A percentile compares a stretch with the other conserved stretches of the same genome.
phyloP scores from a whole-genome alignment of 2,888 invertebrate species.

The Tenthredo livida region DNA sequence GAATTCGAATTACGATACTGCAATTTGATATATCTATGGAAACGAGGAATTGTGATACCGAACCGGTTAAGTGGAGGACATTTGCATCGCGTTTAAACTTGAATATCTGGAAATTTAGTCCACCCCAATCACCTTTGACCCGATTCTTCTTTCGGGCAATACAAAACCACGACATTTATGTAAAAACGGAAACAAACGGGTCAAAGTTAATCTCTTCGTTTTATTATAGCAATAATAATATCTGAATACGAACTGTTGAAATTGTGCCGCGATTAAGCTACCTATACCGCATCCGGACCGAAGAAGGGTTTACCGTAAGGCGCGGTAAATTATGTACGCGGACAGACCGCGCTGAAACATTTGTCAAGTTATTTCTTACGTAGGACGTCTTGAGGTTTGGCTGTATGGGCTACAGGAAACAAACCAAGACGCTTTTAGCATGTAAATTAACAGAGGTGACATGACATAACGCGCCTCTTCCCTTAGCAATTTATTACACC shows the following conservation, averaged over 20 bases:
- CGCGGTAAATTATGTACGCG: constrained; percentile 35
- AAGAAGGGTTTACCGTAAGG: constrained; percentile 40
- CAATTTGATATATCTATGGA: not conserved
- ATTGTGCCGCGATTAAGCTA: not conserved
- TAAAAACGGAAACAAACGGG: not conserved
- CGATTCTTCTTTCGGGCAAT: not conserved
- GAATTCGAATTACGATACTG: not conserved
- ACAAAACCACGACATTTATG: not conserved
- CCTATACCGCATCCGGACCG: not conserved
- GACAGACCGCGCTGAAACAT: constrained; percentile 16
- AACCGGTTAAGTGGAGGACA: not conserved
- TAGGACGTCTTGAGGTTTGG: constrained; percentile 8
- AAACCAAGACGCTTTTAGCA: constrained; percentile 22
- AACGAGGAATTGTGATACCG: not conserved
- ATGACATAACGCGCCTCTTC: constrained; percentile 5
- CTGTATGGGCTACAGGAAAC: constrained; percentile 37
- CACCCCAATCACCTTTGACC: not conserved
- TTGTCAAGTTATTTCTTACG: constrained; percentile 47
- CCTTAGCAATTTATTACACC: not conserved
- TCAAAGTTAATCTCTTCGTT: not conserved
- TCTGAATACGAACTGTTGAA: constrained; percentile 12
- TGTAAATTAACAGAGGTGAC: constrained; percentile 22
- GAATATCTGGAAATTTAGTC: constrained; percentile 38
- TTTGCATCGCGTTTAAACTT: constrained; percentile 25
- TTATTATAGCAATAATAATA: constrained; percentile 16